phyloP scores from a whole-genome alignment of 1,140 invertebrate species.

The Aphelenchoides besseyi region DNA sequence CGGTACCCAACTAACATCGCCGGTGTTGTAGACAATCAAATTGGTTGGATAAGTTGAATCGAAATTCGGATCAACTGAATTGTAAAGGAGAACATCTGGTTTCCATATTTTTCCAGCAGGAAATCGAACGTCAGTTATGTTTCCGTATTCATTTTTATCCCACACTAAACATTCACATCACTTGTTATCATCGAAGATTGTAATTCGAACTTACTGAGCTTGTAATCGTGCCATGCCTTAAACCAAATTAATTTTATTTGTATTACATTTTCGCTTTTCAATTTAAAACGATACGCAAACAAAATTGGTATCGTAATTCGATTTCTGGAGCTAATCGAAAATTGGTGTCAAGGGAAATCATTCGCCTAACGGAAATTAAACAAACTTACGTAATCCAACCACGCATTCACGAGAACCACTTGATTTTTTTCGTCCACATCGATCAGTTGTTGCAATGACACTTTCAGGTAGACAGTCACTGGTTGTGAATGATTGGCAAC shows the following conservation, averaged over 20 bases:
- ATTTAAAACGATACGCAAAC: no score
- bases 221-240: constrained; percentile 94
- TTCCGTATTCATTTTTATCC: constrained; percentile 91
- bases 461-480: constrained; percentile 59
- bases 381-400: constrained; percentile 57
- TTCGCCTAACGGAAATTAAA: no score
- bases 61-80: constrained; percentile 58
- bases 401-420: constrained; percentile 59
- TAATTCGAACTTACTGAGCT: constrained; percentile 74
- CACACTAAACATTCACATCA: constrained; percentile 68
- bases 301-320: no score
- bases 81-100: constrained; percentile 67
- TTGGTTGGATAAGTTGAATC: constrained; percentile 62
- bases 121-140: constrained; percentile 90
- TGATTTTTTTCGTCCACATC: constrained; percentile 77
- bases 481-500: constrained; percentile 66
- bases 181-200: not conserved
- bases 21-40: constrained; percentile 59
- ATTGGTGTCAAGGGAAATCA: no score
- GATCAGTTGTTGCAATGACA: constrained; percentile 85
- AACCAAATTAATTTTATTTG: constrained; percentile 22
- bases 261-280: no score
- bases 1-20: constrained; percentile 58
- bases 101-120: constrained; percentile 95
- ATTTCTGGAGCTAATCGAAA: no score